Base-by-base conservation (phyloP, 30 jellyfish, hydroid and myxozoan genomes). In the Clytia hemisphaerica region DNA sequence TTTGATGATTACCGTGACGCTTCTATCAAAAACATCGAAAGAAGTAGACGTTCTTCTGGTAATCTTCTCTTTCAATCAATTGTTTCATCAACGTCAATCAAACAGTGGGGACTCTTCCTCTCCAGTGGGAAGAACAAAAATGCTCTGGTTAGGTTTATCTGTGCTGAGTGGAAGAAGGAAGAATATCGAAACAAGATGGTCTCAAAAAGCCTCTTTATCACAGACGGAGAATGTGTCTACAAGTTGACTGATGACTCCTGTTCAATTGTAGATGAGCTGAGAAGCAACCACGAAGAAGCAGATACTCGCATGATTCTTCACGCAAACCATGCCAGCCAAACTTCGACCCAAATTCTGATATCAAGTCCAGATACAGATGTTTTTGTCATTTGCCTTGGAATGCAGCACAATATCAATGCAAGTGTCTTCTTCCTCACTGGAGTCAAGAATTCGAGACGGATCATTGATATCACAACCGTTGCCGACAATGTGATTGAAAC, bases 301-400 rank as follows among this genome's bases (percentile, higher is more conserved):
- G 78, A 71, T 60, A 71, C 79, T 26, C 83, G 83, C 4, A 71
- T 71, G 83, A 26, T 70, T 51, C 61, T 50, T 9, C 79, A 67
- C 55, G 82, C 82, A 9, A 37, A 37, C 18, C 82, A 70, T 46
- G 58, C 67, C 30, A 37, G 50, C 76, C 18, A 25, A 40, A 34
- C 58, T 36, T 63, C 76, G 7, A 37, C 30, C 18, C 76, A 70
- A 4, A 18, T 37, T 22, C 37, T 40, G 82, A 37, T 70, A 70
- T 70, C 21, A 48, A 71, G 58, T 18, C 79, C 83, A 1, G 61
- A 71, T 36, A 71, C 83, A 71, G 36, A 71, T 32, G 55, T 69
- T 22, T 62, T 71, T 28, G 36, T 32, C 31, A 47, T 71, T 26
- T 31, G 58, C 22, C 76, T 71, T 19, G 63, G 61, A 4, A 60